Base-by-base conservation (phyloP, 2,113 vertebrate genomes). In the Chloropsis hardwickii region DNA sequence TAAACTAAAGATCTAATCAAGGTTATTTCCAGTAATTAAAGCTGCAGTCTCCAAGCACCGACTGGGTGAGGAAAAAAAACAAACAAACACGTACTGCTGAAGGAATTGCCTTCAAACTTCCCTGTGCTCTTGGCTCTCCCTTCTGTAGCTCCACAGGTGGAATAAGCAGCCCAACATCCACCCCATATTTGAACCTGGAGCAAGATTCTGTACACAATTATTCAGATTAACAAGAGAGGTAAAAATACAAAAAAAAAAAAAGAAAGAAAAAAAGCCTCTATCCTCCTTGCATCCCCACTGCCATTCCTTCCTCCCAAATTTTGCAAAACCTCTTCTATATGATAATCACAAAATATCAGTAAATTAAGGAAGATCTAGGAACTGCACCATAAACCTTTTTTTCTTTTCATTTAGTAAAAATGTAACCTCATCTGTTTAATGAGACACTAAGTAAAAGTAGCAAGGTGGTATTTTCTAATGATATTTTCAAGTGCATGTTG, bases 301-400 rank as follows among this genome's bases (percentile, higher is more conserved):
- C 42, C 14, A 20, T 16, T 67, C n/a, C 16, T 45, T 40, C 37
- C 47, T 61, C 47, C 11, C 10, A 22, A 22, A 39, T 31, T 54
- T 64, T 22, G 9, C 40, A 31, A 64, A 88, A 56, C 0, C 1
- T 28, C 9, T 48, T 69, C 27, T 5, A 28, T 14, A 20, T 5
- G 7, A 61, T 23, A 50, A 90, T 14, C 39, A 37, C 42, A 81
- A 70, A 74, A 19, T 27, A 51, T 3, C 5, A 66, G 12, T 23
- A 51, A 37, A 17, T 61, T 29, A 25, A 45, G 14, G 33, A 86
- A 22, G 15, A 58, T 17, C 13, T 48, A 8, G 40, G 29, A 13
- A 58, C 5, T 6, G 3, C 20, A 53, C 5, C 28, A 35, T 5
- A 35, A 50, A 47, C 1, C 1, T 1, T 19, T 31, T 54, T 14